A percentile compares a stretch with the other conserved stretches of the same genome.
Conservation (phyloP, 2,888 invertebrate genomes). For the Tineola bisselliella region DNA sequence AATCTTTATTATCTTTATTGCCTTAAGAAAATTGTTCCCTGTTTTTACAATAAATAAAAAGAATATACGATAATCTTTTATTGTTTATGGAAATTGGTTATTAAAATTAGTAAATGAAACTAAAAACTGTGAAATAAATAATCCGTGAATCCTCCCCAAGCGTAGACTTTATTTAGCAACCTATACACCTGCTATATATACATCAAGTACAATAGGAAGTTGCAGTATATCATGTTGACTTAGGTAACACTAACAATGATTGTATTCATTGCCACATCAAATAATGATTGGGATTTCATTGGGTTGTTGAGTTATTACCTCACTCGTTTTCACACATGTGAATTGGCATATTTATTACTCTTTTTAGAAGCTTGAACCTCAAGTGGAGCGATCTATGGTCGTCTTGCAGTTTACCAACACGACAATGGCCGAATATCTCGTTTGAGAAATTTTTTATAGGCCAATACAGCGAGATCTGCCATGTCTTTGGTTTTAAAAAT, state of each 20-base stretch:
- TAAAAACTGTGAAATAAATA: too few species aligned
- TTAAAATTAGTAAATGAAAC: too few species aligned
- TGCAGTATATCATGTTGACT: not conserved
- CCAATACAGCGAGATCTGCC: slow-evolving; percentile 63
- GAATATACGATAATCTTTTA: too few species aligned
- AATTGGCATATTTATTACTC: slow-evolving; percentile 62
- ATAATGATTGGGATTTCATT: slow-evolving; percentile 24
- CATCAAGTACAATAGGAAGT: too few species aligned
- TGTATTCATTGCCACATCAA: slow-evolving; percentile 40
- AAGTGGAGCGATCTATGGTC: slow-evolving; percentile 65
- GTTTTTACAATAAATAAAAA: too few species aligned
- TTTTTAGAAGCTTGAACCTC: slow-evolving; percentile 60
- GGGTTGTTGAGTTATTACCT: slow-evolving; percentile 48
- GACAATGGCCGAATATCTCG: slow-evolving; percentile 67
- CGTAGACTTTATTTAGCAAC: too few species aligned
- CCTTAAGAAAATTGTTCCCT: too few species aligned
- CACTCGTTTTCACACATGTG: slow-evolving; percentile 62
- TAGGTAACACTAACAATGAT: slow-evolving; percentile 5
- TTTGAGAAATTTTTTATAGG: slow-evolving; percentile 65
- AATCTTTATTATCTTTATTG: too few species aligned
- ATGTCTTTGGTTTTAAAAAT: slow-evolving; percentile 71
- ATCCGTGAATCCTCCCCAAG: too few species aligned
- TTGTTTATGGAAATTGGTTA: too few species aligned
- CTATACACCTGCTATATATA: too few species aligned
- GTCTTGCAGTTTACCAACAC: slow-evolving; percentile 68